Base-by-base conservation (phyloP, 2,888 invertebrate genomes). In the Brenthis daphne region DNA sequence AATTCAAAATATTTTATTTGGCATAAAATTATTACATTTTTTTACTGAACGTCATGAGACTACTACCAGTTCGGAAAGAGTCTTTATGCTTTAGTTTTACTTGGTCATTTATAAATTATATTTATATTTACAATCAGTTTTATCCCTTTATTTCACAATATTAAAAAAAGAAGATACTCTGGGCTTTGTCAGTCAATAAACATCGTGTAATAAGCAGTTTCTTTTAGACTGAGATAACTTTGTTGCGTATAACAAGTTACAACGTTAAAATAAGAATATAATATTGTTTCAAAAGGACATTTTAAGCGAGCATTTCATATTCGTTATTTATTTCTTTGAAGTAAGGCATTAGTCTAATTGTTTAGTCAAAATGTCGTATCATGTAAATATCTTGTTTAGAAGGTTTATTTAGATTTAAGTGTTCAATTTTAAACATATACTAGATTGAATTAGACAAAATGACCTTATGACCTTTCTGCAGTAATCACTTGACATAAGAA, bases 331-430 rank as follows among this genome's bases (percentile, higher is more conserved):
- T 91, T 91, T 87, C 84, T 87, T 89, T 84, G 88, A 85, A 80
- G 84, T 89, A 88, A 88, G 87, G 86, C 84, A 85, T 88, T 90
- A 90, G 88, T 87, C 81, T 90, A 90, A 89, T 89, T 88, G 85
- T 88, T 90, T 90, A 90, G 89, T 89, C 89, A 87, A 87, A 88
- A 87, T 88, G 88, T 84, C 82, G 83, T 88, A 84, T 43, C 86
- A 80, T 92, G 92, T 92, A 92, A 90, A 92, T 92, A 92, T 86
- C 87, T 88, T 87, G 87, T 90, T 90, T 90, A 90, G 88, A 89
- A 80, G 86, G 84, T 90, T 90, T 90, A 89, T 91, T 88, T 89
- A 91, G 89, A 83, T 82, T 82, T 91, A 91, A 92, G 90, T 88
- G 87, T 91, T 90, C 90, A 88, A 89, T 89, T 73, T 90, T 88